Conservation (phyloP, 2,888 invertebrate genomes). For the Stenodera caucasica region DNA sequence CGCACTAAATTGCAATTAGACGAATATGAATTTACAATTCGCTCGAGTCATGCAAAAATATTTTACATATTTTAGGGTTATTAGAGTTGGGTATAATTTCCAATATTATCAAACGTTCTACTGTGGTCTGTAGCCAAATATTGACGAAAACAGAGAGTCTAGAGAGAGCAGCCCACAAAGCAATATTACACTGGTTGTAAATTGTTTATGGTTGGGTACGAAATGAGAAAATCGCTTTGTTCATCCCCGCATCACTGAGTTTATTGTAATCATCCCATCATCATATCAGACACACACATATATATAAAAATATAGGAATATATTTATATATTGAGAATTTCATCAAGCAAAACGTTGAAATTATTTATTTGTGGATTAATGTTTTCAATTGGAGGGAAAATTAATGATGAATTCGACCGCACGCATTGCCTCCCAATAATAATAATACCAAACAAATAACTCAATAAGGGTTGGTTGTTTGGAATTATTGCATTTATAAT, state of each 20-base stretch:
- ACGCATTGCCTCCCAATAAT: background rate
- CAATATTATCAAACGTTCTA: slow-evolving; percentile 8
- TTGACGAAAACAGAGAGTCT: slow-evolving; percentile 43
- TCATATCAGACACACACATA: background rate
- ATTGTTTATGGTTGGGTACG: slow-evolving; percentile 46
- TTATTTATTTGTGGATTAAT: background rate
- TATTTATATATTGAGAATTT: background rate
- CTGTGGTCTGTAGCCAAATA: slow-evolving; percentile 46
- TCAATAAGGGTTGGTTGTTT: background rate
- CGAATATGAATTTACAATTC: too few species aligned
- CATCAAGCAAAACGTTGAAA: background rate
- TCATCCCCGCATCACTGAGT: slow-evolving; percentile 19
- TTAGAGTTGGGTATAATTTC: too few species aligned
- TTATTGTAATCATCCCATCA: slow-evolving; percentile 21
- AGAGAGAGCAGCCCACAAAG: slow-evolving; percentile 42
- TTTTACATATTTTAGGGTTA: too few species aligned
- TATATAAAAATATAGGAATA: background rate
- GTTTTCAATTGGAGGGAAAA: background rate
- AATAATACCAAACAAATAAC: slow-evolving; percentile 5
- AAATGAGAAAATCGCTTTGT: slow-evolving; percentile 45
- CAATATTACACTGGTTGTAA: slow-evolving; percentile 45
- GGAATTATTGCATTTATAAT: slow-evolving; percentile 4
- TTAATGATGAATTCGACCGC: slow-evolving; percentile 3
- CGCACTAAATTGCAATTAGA: too few species aligned
- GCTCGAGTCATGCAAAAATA: too few species aligned